Base-by-base conservation (phyloP, 2,113 vertebrate species). In the Emydura subglobosa region DNA sequence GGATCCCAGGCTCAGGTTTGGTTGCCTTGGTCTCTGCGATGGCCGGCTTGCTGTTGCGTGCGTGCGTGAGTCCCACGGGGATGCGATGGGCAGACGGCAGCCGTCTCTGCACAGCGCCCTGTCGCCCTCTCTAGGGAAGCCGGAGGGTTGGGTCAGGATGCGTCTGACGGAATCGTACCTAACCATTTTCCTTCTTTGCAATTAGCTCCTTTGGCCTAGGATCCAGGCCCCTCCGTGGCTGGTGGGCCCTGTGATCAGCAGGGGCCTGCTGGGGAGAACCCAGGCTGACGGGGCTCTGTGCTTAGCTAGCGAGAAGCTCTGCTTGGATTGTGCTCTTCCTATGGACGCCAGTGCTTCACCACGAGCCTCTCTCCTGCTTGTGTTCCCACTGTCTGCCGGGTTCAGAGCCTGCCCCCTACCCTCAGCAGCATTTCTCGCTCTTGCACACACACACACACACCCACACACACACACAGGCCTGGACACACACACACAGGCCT, bases 131-230 rank as follows among this genome's bases (percentile, higher is more conserved):
- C 24, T 44, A 17, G 39, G 39, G 22, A 44, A 47, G 11, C 24
- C n/a, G 31, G 25, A 24, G 74, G 25, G 9, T n/a, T 47, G 42
- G 12, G 11, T 76, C 24, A 13, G 74, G 39, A 12, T 44, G 22
- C 12, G 42, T 12, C 72, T 76, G 74, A 39, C 39, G 39, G 39
- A 39, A 6, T 5, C 3, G 6, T 54, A 55, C n/a, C 34, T 88
- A 68, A 54, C 83, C 44, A 25, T 50, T 53, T 25, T 79, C 17
- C 3, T 78, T 31, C 85, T 74, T 61, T 78, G 81, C 57, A 87
- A 54, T 39, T 68, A 44, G n/a, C 11, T 24, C 21, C 72, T 22
- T 72, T 49, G 25, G 65, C 29, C 91, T 34, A 59, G 0, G 0
- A 1, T 2, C 6, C 3, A 31, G 51, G 7, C 49, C 42, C 31